A percentile compares a stretch with the other conserved stretches of the same genome.
Evolutionary conservation across 2,797 vertebrate species (phyloP).

Genomic region (Intellagama lesueurii): DNA sequence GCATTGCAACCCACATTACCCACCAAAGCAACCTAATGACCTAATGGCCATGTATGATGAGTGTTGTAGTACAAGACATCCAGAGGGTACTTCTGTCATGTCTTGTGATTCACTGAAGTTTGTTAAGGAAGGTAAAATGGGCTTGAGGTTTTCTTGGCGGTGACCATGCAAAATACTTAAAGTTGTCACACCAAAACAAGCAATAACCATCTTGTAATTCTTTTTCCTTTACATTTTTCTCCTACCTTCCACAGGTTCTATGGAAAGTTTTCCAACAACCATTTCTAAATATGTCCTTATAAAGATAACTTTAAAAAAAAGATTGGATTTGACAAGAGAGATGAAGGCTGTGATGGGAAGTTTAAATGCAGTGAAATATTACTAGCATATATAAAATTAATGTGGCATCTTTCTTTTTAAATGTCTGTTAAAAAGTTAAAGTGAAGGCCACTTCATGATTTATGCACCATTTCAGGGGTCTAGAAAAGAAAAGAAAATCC

Average conservation of each 20-base stretch:
- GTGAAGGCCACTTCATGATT: background rate
- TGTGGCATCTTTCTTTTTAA: conserved; percentile 16
- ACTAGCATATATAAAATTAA: conserved; percentile 17
- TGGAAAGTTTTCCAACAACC: background rate
- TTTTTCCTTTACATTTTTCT: background rate
- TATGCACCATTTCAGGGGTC: background rate
- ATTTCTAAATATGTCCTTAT: background rate
- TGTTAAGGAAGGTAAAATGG: background rate
- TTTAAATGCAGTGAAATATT: conserved; percentile 22
- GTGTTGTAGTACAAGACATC: background rate
- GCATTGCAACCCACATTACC: background rate
- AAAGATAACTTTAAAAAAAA: background rate
- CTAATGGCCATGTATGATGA: too few species aligned
- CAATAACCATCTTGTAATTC: background rate
- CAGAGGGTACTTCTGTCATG: background rate
- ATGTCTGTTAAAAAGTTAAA: background rate
- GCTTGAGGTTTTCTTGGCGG: background rate
- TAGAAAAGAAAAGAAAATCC: background rate
- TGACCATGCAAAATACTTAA: background rate
- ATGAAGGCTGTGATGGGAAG: background rate
- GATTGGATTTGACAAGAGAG: background rate
- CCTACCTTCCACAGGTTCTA: background rate
- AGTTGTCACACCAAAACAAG: background rate
- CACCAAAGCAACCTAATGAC: background rate
- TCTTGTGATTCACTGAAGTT: background rate